These are phyloP conservation scores for Drosophila bipectinata DNA, from an alignment of 1,140 invertebrate species.

Conservation along the genomic window DNA sequence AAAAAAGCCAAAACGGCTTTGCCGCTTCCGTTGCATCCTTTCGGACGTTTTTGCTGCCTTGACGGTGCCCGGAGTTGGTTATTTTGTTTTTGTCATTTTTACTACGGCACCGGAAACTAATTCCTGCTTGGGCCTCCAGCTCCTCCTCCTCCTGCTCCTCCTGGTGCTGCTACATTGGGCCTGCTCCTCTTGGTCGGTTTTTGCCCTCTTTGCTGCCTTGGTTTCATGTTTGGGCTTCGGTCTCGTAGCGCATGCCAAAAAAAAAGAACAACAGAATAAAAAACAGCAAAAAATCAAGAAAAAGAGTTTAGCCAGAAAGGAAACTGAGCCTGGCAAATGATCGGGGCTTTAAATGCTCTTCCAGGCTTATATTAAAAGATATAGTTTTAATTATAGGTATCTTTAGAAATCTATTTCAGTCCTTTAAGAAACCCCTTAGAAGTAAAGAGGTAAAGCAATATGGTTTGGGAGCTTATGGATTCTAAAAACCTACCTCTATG, in stretches of 20 bases:
- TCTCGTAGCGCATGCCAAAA: conserved; percentile 75
- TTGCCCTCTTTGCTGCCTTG: conserved; percentile 12
- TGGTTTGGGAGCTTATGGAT: too few species aligned
- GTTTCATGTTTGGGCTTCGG: conserved; percentile 38
- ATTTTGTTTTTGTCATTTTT: conserved; percentile 78
- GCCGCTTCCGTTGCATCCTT: conserved; percentile 68
- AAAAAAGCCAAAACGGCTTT: conserved; percentile 27
- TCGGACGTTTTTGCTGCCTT: conserved; percentile 63
- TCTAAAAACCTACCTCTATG: too few species aligned
- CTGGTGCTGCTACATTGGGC: background rate
- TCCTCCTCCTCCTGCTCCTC: conserved; percentile 7
- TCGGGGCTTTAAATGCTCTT: conserved; percentile 6
- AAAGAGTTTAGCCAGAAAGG: conserved; percentile 26
- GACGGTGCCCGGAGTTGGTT: conserved; percentile 20
- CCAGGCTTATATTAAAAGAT: background rate
- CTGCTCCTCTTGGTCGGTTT: conserved; percentile 11
- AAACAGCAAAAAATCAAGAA: conserved; percentile 29
- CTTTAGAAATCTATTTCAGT: background rate
- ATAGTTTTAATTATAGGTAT: background rate
- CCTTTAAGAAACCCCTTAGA: background rate
- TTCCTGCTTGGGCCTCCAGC: conserved; percentile 57
- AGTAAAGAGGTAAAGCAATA: background rate
- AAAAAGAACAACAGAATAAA: conserved; percentile 56
- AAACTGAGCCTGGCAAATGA: background rate
- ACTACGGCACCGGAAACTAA: conserved; percentile 83